Evolutionary conservation across 2,888 invertebrate genomes (phyloP).

Genomic region (Argyresthia albistria): DNA sequence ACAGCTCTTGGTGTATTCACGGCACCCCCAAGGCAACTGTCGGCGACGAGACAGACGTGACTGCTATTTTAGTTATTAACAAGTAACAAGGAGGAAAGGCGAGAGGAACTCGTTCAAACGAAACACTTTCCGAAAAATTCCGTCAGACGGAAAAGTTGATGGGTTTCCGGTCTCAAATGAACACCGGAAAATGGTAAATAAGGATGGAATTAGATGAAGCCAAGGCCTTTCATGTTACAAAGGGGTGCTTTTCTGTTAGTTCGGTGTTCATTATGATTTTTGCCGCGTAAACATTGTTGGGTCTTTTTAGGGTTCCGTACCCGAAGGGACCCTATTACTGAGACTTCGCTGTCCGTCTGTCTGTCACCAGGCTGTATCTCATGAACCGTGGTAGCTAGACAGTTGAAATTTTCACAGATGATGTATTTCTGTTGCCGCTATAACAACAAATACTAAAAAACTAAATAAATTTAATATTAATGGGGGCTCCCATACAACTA

Average conservation of each 20-base stretch:
- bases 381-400: too few species aligned
- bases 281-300: too few species aligned
- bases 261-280: too few species aligned
- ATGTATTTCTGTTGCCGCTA: too few species aligned
- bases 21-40: not conserved
- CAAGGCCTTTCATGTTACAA: not conserved
- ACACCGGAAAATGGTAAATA: slow-evolving; percentile 3
- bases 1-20: not conserved
- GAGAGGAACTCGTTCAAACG: not conserved
- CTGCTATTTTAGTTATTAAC: not conserved
- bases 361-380: too few species aligned
- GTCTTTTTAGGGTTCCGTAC: too few species aligned
- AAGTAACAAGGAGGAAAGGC: not conserved
- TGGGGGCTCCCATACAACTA: too few species aligned
- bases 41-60: not conserved
- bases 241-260: not conserved
- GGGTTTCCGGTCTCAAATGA: slow-evolving; percentile 2
- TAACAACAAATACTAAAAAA: too few species aligned
- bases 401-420: too few species aligned
- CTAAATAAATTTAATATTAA: too few species aligned
- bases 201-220: not conserved
- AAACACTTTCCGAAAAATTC: not conserved
- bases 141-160: not conserved
- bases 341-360: too few species aligned
- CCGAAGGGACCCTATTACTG: too few species aligned